These are phyloP conservation scores for Dendrophyllia cribrosa DNA, from an alignment of 64 coral and sea anemone species.

Conservation along the genomic window DNA sequence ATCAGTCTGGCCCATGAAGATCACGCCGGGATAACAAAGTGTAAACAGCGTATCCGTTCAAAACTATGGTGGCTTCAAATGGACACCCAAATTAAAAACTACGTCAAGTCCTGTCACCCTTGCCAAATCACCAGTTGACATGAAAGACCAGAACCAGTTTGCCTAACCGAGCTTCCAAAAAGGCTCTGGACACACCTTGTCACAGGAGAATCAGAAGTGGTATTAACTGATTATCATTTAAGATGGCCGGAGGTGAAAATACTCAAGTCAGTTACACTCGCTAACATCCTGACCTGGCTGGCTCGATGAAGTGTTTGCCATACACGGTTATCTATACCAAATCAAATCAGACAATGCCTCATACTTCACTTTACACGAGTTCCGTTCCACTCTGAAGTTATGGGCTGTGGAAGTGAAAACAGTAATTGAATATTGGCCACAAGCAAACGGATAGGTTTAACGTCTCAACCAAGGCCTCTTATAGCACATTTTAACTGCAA, in stretches of 20 bases:
- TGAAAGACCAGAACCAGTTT: slow-evolving; percentile 54
- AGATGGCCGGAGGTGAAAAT: slow-evolving; percentile 47
- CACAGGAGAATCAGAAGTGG: slow-evolving; percentile 46
- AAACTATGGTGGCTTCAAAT: slow-evolving; percentile 69
- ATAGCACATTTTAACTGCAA: slow-evolving; percentile 44
- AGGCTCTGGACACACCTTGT: slow-evolving; percentile 43
- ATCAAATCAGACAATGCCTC: slow-evolving; percentile 69
- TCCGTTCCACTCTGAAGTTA: slow-evolving; percentile 16
- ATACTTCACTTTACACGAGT: slow-evolving; percentile 70
- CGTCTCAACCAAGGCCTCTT: slow-evolving; percentile 49
- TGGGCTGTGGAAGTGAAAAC: slow-evolving; percentile 44
- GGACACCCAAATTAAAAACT: slow-evolving; percentile 56
- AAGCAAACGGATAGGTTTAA: slow-evolving; percentile 70
- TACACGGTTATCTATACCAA: slow-evolving; percentile 57
- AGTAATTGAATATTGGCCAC: slow-evolving; percentile 70
- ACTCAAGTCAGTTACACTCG: slow-evolving; percentile 36
- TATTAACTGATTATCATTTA: slow-evolving; percentile 46
- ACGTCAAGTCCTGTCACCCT: slow-evolving; percentile 53
- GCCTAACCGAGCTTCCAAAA: slow-evolving; percentile 46
- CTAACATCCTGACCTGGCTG: slow-evolving; percentile 35
- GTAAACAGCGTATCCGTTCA: slow-evolving; percentile 42
- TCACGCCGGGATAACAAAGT: slow-evolving; percentile 51
- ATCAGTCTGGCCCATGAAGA: slow-evolving; percentile 45
- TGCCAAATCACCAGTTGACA: slow-evolving; percentile 27
- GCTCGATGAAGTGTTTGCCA: slow-evolving; percentile 58